Conservation (phyloP, 2,113 vertebrate genomes). For the Xenus cinereus region DNA sequence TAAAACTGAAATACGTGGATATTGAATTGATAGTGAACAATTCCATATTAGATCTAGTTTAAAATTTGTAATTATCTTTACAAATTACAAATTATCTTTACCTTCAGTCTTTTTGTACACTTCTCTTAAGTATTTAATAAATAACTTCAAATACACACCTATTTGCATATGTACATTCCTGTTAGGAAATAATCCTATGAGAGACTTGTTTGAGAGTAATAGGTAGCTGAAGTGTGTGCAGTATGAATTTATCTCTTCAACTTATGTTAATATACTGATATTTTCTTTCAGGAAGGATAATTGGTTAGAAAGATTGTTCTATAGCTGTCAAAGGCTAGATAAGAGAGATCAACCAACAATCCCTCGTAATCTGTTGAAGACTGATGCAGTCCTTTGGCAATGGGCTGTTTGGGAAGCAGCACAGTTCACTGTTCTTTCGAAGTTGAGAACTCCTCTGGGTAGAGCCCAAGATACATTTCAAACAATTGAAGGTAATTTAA, state of each 20-base stretch:
- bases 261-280: background rate
- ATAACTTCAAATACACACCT: background rate
- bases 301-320: slow-evolving; percentile 95
- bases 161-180: background rate
- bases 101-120: background rate
- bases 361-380: slow-evolving; percentile 87
- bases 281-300: slow-evolving; percentile 88
- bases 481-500: slow-evolving; percentile 91
- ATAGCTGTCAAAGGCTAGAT: slow-evolving; percentile 94
- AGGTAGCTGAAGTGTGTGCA: background rate
- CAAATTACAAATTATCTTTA: background rate
- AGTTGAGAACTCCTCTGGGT: slow-evolving; percentile 92
- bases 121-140: background rate
- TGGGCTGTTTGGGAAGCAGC: slow-evolving; percentile 99
- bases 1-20: background rate
- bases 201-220: background rate
- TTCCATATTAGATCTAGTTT: background rate
- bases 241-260: background rate
- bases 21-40: background rate
- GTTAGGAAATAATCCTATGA: background rate
- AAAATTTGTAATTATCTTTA: background rate
- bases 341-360: slow-evolving; percentile 84
- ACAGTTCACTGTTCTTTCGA: slow-evolving; percentile 97
- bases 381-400: slow-evolving; percentile 95
- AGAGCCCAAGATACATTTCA: slow-evolving; percentile 98